A percentile compares a stretch with the other conserved stretches of the same genome.
Conservation (phyloP, 2,113 vertebrate genomes). For the Antechinus flavipes region DNA sequence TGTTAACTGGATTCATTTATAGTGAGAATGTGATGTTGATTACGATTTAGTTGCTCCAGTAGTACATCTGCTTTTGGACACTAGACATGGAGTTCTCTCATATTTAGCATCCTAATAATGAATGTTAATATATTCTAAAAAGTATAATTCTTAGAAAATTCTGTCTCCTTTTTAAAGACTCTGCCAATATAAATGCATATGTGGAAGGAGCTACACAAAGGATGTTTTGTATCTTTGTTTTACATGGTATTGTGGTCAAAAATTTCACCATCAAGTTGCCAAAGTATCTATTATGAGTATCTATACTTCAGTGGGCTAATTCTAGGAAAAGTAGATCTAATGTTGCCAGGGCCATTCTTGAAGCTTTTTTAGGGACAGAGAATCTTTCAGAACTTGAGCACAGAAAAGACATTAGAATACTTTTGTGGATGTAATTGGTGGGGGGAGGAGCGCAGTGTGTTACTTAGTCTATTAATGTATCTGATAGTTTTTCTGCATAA, state of each 20-base stretch:
- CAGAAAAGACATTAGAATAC: too few relatives aligned
- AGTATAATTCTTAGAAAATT: background rate
- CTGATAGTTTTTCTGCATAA: too few relatives aligned
- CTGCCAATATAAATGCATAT: background rate
- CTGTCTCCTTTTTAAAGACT: background rate
- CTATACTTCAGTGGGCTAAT: background rate
- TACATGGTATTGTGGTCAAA: background rate
- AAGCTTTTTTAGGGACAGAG: background rate
- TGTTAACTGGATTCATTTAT: too few relatives aligned
- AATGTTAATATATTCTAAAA: background rate
- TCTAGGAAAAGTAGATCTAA: background rate
- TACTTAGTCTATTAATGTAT: too few relatives aligned
- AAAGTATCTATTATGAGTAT: background rate
- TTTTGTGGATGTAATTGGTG: too few relatives aligned
- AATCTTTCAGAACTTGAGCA: background rate
- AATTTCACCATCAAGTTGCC: background rate
- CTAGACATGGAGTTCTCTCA: too few relatives aligned
- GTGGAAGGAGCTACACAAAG: background rate
- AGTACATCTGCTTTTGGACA: too few relatives aligned
- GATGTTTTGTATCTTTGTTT: background rate
- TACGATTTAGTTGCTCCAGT: too few relatives aligned
- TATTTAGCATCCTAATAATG: background rate
- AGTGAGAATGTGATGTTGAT: too few relatives aligned
- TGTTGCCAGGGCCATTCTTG: background rate
- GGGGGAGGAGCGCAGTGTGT: too few relatives aligned